Conservation (phyloP, 2,888 invertebrate genomes). For the Eupithecia pulchellata region DNA sequence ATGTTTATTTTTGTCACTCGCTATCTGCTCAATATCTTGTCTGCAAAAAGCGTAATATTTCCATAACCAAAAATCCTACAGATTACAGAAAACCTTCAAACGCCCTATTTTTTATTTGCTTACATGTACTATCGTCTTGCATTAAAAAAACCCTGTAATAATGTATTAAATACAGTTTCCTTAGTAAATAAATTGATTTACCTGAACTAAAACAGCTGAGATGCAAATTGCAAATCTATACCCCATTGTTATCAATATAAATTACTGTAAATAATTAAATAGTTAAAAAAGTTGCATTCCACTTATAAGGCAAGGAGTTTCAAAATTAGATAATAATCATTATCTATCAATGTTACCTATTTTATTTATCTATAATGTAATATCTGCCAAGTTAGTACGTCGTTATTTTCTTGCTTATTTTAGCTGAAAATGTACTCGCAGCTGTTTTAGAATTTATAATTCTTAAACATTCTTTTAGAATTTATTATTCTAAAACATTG, state of each 20-base stretch:
- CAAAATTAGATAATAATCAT: slow-evolving; percentile 5
- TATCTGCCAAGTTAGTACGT: background rate
- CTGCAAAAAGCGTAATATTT: too few species aligned
- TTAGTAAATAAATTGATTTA: background rate
- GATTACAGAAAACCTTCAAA: too few species aligned
- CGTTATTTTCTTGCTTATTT: background rate
- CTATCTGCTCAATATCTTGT: too few species aligned
- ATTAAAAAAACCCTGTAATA: too few species aligned
- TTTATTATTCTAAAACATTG: too few species aligned
- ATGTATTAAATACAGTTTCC: too few species aligned
- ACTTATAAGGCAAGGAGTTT: slow-evolving; percentile 3
- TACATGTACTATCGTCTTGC: too few species aligned
- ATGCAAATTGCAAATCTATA: background rate
- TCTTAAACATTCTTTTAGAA: background rate
- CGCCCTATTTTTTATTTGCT: too few species aligned
- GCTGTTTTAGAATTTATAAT: background rate
- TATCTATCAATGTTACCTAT: background rate
- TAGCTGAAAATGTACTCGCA: background rate
- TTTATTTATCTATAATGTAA: slow-evolving; percentile 1
- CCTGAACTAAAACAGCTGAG: slow-evolving; percentile 4
- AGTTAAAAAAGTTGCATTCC: slow-evolving; percentile 1
- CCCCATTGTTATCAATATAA: slow-evolving; percentile 4
- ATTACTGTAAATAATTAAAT: background rate
- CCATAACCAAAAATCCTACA: too few species aligned
- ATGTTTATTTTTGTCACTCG: too few species aligned